These are phyloP conservation scores for Heliconius charithonia DNA, from an alignment of 2,888 invertebrate species.

Conservation along the genomic window DNA sequence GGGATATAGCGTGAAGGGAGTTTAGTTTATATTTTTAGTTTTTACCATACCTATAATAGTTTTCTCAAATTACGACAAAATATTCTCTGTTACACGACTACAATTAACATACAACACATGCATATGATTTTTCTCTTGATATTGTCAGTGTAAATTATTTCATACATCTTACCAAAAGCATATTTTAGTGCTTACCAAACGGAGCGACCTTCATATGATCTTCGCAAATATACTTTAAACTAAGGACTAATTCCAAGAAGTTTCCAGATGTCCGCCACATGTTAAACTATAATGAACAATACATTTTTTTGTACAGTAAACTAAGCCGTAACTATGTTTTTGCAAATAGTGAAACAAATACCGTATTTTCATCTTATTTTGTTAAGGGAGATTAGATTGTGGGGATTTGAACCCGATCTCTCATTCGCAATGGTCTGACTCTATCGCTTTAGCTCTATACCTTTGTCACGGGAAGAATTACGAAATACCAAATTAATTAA, in stretches of 20 bases:
- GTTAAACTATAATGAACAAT: not conserved
- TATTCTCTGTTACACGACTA: not conserved
- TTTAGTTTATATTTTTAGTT: no score
- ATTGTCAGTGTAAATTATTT: not conserved
- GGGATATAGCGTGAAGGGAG: no score
- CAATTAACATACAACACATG: not conserved
- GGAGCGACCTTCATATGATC: not conserved
- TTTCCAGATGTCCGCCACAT: conserved; percentile 13
- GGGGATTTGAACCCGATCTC: no score
- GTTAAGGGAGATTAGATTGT: not conserved
- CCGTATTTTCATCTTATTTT: not conserved
- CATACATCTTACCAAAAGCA: not conserved
- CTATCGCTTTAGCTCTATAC: no score
- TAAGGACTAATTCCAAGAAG: conserved; percentile 12
- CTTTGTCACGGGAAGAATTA: no score
- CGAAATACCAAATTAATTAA: no score
- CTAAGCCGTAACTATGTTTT: not conserved
- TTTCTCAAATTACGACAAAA: not conserved
- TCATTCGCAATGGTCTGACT: no score
- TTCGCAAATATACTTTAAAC: not conserved
- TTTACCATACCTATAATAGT: not conserved
- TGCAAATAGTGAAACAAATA: not conserved
- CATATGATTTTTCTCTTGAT: not conserved
- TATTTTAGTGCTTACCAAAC: not conserved
- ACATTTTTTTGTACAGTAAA: not conserved